Evolutionary conservation across 2,113 vertebrate species (phyloP), one percentile per base, ranked within the genome.

Genomic region (Corythaeola cristata): DNA sequence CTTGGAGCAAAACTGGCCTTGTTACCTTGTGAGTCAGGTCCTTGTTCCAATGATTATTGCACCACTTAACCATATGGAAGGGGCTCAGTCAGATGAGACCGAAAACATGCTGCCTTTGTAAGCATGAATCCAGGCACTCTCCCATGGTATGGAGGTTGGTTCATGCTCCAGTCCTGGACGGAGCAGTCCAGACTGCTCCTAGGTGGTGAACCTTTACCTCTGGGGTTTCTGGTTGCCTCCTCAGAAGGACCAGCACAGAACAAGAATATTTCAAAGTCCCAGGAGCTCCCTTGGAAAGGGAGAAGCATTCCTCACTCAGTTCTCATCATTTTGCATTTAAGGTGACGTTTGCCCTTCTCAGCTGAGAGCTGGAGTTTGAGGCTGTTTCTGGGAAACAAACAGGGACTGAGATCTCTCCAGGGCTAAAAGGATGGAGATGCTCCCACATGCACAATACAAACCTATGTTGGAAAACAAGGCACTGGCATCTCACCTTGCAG

Each of bases 111-210:
- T 41, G 74, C 33, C 32, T 78, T 78, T n/a, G 27, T 45, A 56
- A 74, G 19, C 28, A 28, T 15, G 19, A 85, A 66, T 71, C 44
- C 3, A 14, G 49, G 23, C 13, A n/a, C 50, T 44, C 20, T 59
- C 4, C 39, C 7, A 5, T 27, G 35, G 18, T 23, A 1, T 16
- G 28, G 63, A 68, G 53, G 15, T 27, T 20, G 30, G 33, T 45
- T 78, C 20, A 22, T 9, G 33, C 33, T 35, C 49, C 10, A 62
- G 6, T 2, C 12, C 32, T 23, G 19, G 21, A 58, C 1, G 4
- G 45, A 77, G 30, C 0, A 2, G 26, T 0, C 1, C 22, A 50
- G 27, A 55, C 15, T 55, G 24, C 22, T 75, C 19, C 44, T 41
- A 10, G 4, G 6, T 37, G 14, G 15, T n/a, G 24, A 80, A 60